Base-by-base conservation (phyloP, 1,140 invertebrate species). In the Zaprionus kolodkinae region DNA sequence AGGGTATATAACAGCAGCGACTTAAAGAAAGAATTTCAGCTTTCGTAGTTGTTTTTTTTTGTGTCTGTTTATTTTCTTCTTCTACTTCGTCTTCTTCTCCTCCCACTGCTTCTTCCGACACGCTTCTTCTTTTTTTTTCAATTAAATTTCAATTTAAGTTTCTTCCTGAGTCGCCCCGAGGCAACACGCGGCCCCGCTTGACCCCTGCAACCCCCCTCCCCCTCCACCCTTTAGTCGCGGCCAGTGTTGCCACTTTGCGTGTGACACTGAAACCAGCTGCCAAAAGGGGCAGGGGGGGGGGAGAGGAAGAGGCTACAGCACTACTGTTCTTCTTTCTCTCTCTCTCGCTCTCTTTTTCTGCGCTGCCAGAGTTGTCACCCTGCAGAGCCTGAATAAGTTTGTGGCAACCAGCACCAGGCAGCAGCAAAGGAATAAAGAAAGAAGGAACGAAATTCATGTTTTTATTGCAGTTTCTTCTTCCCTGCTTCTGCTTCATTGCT, bases 91-190 rank as follows among this genome's bases (percentile, higher is more conserved):
- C 12, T n/a, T 13, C 38, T 40, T 0, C n/a, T 43, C 9, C n/a
- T 15, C 6, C 2, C 6, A n/a, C 38, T 40, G 6, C n/a, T 43
- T 15, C n/a, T 9, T n/a, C 2, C 7, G 40, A 45, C 70, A 72
- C 70, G 56, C 50, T 69, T 62, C 59, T 74, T 52, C 59, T 72
- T 83, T 83, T 72, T 83, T 83, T 79, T 76, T 83, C 80, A 83
- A 83, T 83, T 83, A 68, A 83, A 83, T 79, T 83, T 83, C 72
- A 83, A 83, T 79, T 76, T 83, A 45, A 69, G 59, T 81, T 73
- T 78, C 38, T 74, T 74, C 66, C 65, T 69, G 52, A 68, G 30
- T 78, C 38, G 69, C 69, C 66, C 65, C 62, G 52, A 68, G 30
- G 25, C 40, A 15, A 3, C 25, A 11, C 21, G 25, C 0, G 21